Percentiles rank a stretch among this genome's conserved stretches.
These are phyloP conservation scores for Brachionus sp. DNA, from an alignment of 1,140 invertebrate genomes.

Conservation along the genomic window DNA sequence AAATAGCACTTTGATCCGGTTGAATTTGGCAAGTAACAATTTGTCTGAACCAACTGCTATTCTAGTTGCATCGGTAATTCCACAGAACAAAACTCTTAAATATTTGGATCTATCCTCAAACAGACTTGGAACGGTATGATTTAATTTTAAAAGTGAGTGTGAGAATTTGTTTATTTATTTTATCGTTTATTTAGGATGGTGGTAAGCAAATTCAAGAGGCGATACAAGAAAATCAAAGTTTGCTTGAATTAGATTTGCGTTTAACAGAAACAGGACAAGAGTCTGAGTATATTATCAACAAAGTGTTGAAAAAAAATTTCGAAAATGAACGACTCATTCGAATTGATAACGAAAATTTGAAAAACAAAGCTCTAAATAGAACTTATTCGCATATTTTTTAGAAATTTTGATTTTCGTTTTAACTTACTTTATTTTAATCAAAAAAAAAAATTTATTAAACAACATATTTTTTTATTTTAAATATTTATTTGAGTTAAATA, in stretches of 20 bases:
- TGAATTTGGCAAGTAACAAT: conserved; percentile 58
- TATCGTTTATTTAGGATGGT: conserved; percentile 53
- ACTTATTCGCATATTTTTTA: conserved; percentile 46
- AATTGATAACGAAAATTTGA: conserved; percentile 1
- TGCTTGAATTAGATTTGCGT: conserved; percentile 56
- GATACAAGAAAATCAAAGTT: conserved; percentile 57
- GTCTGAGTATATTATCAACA: conserved; percentile 58
- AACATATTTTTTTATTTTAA: too few species aligned
- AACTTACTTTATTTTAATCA: too few species aligned
- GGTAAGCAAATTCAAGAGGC: conserved; percentile 59
- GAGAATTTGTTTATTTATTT: background rate
- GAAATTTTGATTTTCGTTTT: background rate
- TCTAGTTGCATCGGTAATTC: conserved; percentile 55
- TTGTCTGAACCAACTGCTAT: conserved; percentile 56
- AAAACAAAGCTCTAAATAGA: conserved; percentile 2
- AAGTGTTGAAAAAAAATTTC: conserved; percentile 55
- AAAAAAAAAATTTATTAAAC: too few species aligned
- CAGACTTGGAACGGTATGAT: background rate
- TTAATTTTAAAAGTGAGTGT: background rate
- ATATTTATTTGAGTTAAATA: too few species aligned
- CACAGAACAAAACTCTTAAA: conserved; percentile 33
- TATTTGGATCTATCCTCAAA: background rate
- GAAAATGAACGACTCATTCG: conserved; percentile 51
- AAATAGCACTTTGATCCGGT: conserved; percentile 53
- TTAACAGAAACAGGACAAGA: conserved; percentile 59